phyloP scores from a whole-genome alignment of 2,888 invertebrate genomes.

The Yponomeuta evonymella region DNA sequence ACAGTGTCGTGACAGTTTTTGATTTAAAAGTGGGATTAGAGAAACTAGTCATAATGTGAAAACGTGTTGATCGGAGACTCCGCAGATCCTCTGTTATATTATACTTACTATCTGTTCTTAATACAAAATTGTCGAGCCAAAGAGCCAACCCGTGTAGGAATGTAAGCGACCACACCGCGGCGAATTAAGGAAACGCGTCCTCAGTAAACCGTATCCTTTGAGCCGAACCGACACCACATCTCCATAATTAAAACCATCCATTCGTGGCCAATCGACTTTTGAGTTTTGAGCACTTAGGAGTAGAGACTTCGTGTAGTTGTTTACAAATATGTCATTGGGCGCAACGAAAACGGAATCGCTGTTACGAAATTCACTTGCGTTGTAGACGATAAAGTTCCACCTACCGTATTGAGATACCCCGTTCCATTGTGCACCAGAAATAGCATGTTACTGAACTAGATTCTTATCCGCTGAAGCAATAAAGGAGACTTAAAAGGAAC shows the following conservation, averaged over 20 bases:
- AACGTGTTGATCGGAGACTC: too few relatives aligned
- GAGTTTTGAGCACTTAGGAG: constrained; percentile 9
- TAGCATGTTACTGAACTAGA: constrained; percentile 53
- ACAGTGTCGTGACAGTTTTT: too few relatives aligned
- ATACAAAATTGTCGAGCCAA: constrained; percentile 22
- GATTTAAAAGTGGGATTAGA: too few relatives aligned
- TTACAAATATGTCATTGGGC: constrained; percentile 29
- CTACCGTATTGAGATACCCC: constrained; percentile 40
- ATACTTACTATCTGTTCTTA: neutral
- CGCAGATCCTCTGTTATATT: neutral
- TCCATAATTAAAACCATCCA: constrained; percentile 53
- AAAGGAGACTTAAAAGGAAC: constrained; percentile 56
- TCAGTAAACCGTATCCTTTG: constrained; percentile 59
- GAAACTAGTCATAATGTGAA: too few relatives aligned
- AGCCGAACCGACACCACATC: constrained; percentile 38
- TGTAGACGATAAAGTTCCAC: constrained; percentile 28
- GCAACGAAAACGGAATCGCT: constrained; percentile 30
- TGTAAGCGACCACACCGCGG: constrained; percentile 51
- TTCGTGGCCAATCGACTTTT: constrained; percentile 20
- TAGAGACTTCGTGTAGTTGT: neutral
- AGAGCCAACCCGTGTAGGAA: constrained; percentile 68
- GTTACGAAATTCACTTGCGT: constrained; percentile 36
- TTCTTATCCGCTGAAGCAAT: constrained; percentile 49
- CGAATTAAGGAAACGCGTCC: constrained; percentile 54
- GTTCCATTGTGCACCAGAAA: constrained; percentile 50